Conservation (phyloP, 2,888 invertebrate genomes). For the Eristalis intricaria region DNA sequence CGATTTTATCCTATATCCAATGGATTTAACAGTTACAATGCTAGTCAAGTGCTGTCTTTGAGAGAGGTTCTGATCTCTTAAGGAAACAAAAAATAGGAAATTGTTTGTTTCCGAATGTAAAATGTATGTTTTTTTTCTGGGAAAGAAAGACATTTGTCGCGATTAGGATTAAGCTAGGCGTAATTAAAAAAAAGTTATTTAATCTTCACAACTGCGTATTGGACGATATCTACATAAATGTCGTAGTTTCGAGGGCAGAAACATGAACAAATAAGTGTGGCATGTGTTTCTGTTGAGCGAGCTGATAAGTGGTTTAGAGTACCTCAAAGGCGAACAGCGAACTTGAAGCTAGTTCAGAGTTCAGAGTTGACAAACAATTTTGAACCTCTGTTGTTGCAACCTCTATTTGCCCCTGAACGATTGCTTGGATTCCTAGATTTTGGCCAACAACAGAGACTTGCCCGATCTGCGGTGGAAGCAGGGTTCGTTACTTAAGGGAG, state of each 20-base stretch:
- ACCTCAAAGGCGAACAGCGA: not conserved
- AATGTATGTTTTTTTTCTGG: not conserved
- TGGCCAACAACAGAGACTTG: not conserved
- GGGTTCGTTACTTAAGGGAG: not conserved
- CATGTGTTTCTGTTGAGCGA: not conserved
- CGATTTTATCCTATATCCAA: constrained; percentile 6
- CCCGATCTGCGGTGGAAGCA: not conserved
- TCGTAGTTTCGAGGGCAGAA: not conserved
- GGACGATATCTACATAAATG: constrained; percentile 6
- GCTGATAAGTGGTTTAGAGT: not conserved
- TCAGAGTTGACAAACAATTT: not conserved
- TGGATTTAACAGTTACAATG: not conserved
- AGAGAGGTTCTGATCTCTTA: not conserved
- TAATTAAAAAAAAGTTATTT: constrained; percentile 4
- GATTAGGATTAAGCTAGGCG: constrained; percentile 24
- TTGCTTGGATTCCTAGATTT: not conserved
- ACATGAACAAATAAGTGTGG: not conserved
- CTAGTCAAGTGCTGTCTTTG: not conserved
- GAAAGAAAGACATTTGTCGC: not conserved
- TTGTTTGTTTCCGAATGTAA: not conserved
- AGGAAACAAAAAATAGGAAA: not conserved
- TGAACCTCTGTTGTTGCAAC: not conserved
- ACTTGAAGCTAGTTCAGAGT: not conserved
- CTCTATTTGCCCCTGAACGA: not conserved
- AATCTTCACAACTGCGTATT: constrained; percentile 6